phyloP scores from a whole-genome alignment of 2,797 vertebrate genomes.

The Bryconaethiops microstoma region DNA sequence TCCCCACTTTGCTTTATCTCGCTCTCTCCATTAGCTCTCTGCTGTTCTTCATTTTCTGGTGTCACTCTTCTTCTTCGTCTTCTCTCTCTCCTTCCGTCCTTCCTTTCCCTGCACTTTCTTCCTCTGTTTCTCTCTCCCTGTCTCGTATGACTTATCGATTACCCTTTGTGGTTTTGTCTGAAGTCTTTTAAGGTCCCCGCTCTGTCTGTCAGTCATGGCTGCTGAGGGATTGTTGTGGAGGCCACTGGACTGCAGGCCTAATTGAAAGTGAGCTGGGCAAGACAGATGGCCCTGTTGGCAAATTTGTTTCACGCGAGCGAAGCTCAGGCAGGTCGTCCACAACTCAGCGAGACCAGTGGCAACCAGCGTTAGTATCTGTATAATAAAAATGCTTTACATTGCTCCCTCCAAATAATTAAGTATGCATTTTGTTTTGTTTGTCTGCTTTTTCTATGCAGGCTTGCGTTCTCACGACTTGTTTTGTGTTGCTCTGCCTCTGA shows the following conservation, averaged over 20 bases:
- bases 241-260: conserved; percentile 38
- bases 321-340: conserved; percentile 12
- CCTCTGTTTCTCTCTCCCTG: conserved; percentile 29
- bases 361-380: neutral
- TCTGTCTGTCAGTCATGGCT: conserved; percentile 52
- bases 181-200: conserved; percentile 57
- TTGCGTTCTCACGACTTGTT: too few species aligned
- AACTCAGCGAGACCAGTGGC: neutral
- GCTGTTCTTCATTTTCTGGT: conserved; percentile 31
- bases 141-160: conserved; percentile 63
- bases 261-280: conserved; percentile 56
- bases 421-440: too few species aligned
- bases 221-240: conserved; percentile 47
- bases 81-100: conserved; percentile 51
- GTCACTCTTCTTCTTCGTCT: conserved; percentile 38
- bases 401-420: too few species aligned
- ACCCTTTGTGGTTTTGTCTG: conserved; percentile 59
- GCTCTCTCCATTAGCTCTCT: conserved; percentile 24
- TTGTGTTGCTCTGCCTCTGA: too few species aligned
- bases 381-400: neutral
- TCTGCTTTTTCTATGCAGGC: neutral
- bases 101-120: conserved; percentile 1
- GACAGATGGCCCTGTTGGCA: conserved; percentile 43
- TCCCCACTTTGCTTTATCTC: neutral
- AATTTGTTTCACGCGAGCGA: conserved; percentile 24